phyloP scores from a whole-genome alignment of 2,113 vertebrate genomes.

The Zosterops borbonicus region DNA sequence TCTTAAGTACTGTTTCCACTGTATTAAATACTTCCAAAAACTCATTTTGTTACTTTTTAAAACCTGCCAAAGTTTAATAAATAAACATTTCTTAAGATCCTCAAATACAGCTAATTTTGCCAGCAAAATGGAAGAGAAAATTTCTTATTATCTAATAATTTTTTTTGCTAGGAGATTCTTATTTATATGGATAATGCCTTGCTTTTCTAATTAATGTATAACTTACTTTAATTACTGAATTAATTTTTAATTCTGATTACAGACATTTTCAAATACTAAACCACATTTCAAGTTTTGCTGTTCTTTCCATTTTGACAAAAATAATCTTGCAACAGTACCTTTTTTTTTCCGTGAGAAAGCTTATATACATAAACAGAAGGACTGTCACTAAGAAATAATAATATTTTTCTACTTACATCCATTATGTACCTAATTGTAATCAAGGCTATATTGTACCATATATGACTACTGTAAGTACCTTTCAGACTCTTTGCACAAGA shows the following conservation, averaged over 20 bases:
- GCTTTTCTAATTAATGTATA: not conserved
- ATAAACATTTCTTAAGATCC: not conserved
- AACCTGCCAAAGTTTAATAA: not conserved
- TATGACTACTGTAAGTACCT: not conserved
- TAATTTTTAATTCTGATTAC: not conserved
- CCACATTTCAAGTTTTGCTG: not conserved
- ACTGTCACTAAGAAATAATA: not conserved
- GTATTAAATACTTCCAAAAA: not conserved
- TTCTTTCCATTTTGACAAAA: not conserved
- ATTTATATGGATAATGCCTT: not conserved
- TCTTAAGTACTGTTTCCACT: not conserved
- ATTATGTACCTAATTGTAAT: not conserved
- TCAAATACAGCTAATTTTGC: not conserved
- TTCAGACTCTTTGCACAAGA: not conserved
- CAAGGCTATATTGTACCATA: not conserved
- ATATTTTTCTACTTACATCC: not conserved
- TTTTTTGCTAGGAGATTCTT: not conserved
- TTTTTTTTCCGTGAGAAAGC: not conserved
- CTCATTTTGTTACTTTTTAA: not conserved
- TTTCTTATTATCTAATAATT: not conserved
- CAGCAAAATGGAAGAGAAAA: not conserved
- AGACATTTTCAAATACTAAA: not conserved
- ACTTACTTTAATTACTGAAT: not conserved
- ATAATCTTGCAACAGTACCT: not conserved
- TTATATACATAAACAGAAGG: not conserved